These are phyloP conservation scores for Pantherophis vulpinus DNA, from an alignment of 2,797 vertebrate species.

Conservation along the genomic window DNA sequence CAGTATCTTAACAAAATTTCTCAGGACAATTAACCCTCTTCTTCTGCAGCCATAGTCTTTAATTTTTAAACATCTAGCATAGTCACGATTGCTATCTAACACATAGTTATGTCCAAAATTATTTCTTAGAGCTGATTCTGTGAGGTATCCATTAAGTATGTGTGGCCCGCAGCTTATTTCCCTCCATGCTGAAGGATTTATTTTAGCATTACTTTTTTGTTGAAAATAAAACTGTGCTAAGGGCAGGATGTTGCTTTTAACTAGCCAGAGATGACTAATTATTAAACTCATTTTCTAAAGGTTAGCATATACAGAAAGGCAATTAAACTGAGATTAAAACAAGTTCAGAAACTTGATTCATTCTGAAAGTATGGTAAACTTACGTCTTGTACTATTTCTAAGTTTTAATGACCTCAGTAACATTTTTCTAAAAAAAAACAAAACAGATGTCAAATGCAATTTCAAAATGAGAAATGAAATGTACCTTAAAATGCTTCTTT, in stretches of 20 bases:
- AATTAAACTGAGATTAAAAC: conserved; percentile 70
- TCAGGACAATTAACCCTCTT: neutral
- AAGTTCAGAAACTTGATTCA: conserved; percentile 76
- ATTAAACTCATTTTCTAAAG: conserved; percentile 89
- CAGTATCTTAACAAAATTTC: neutral
- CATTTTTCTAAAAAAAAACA: conserved; percentile 57
- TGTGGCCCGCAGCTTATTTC: conserved; percentile 39
- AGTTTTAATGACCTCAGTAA: conserved; percentile 71
- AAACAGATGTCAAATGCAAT: conserved; percentile 63
- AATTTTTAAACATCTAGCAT: neutral
- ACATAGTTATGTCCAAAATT: neutral
- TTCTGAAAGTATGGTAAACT: conserved; percentile 75
- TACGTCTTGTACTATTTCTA: conserved; percentile 67
- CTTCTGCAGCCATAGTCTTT: neutral
- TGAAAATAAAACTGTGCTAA: conserved; percentile 68
- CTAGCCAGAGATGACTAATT: conserved; percentile 88
- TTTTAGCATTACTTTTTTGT: conserved; percentile 57
- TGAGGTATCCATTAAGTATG: conserved; percentile 13
- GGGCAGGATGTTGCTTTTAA: conserved; percentile 82
- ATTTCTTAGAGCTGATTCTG: neutral
- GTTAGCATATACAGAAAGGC: conserved; percentile 86
- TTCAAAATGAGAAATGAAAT: conserved; percentile 64
- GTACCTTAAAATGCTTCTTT: conserved; percentile 31
- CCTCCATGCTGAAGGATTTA: conserved; percentile 49
- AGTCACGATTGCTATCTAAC: neutral